Conservation (phyloP, 2,888 invertebrate genomes). For the Archips crataeganus region DNA sequence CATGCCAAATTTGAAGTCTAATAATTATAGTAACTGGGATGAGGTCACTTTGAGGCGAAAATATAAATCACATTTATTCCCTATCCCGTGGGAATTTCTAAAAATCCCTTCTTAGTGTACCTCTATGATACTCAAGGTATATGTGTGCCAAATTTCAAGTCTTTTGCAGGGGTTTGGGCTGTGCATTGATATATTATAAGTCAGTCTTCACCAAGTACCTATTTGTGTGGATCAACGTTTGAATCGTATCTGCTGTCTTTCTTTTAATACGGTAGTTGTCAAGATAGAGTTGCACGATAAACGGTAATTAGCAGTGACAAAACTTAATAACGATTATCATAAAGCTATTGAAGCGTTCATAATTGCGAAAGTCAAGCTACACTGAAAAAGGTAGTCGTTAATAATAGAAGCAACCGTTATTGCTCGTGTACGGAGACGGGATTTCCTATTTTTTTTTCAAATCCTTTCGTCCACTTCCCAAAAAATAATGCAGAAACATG, state of each 20-base stretch:
- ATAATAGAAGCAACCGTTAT: background rate
- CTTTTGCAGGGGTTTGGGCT: too few relatives aligned
- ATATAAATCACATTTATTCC: too few relatives aligned
- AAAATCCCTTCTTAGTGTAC: too few relatives aligned
- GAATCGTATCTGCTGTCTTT: background rate
- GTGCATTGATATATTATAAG: too few relatives aligned
- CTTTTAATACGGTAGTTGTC: background rate
- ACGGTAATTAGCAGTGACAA: background rate
- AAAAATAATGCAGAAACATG: background rate
- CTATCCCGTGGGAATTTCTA: too few relatives aligned
- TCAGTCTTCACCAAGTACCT: too few relatives aligned
- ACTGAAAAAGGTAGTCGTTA: background rate
- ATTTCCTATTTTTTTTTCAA: background rate
- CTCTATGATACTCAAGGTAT: too few relatives aligned
- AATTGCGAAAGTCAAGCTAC: constrained; percentile 7
- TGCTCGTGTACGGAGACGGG: background rate
- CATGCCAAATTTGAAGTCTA: too few relatives aligned
- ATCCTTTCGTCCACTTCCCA: background rate
- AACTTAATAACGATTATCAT: background rate
- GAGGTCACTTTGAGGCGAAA: too few relatives aligned
- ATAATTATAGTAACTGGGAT: too few relatives aligned
- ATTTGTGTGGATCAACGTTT: too few relatives aligned
- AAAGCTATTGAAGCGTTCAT: background rate
- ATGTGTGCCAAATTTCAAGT: too few relatives aligned
- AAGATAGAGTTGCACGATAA: background rate